These are phyloP conservation scores for Chaetura pelagica DNA, from an alignment of 2,113 vertebrate genomes.

Conservation along the genomic window DNA sequence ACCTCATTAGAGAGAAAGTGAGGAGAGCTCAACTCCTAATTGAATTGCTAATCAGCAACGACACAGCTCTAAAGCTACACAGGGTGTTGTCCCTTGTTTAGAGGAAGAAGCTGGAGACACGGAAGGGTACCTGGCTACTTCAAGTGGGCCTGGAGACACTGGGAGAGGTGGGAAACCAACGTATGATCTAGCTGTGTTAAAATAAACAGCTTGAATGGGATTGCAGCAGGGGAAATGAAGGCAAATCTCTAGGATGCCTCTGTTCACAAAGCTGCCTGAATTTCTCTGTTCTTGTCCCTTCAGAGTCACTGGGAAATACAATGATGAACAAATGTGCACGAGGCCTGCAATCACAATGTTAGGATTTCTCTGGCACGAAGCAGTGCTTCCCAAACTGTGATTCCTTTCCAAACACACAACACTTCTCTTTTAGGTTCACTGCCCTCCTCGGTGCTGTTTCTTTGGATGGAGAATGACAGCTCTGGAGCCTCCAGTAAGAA, in stretches of 20 bases:
- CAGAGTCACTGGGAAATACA: neutral
- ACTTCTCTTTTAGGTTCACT: neutral
- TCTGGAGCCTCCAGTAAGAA: neutral
- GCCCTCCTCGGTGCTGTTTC: rapidly evolving
- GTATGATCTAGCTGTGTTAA: neutral
- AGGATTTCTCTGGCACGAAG: neutral
- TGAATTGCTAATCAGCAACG: neutral
- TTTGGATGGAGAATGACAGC: neutral
- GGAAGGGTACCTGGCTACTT: neutral
- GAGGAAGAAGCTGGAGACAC: neutral
- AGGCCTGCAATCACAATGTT: neutral
- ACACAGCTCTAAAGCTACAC: neutral
- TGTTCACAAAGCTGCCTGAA: neutral
- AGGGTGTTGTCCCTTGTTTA: neutral
- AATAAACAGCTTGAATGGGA: neutral
- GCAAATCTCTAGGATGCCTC: neutral
- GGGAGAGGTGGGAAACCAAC: neutral
- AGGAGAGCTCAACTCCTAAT: neutral
- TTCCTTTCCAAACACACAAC: neutral
- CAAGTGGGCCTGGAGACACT: neutral
- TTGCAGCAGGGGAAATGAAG: neutral
- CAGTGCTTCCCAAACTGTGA: neutral
- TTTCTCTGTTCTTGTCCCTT: neutral
- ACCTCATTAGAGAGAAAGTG: neutral
- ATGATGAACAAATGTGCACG: neutral